Evolutionary conservation across 92 coral and sea anemone genomes (phyloP).

Genomic region (Umimayanthus kanabou): DNA sequence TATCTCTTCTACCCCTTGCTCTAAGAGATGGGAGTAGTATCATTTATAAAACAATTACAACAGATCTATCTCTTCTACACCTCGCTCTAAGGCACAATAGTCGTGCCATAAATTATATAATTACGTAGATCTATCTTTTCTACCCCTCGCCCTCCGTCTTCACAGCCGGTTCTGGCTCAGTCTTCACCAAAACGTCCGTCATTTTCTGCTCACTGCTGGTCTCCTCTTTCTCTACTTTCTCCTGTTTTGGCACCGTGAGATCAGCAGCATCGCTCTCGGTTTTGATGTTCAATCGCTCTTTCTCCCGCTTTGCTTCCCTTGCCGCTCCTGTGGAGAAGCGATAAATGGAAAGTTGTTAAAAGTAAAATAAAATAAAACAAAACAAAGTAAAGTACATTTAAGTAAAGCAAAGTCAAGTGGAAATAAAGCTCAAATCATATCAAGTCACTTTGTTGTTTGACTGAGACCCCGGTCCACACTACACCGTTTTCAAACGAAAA

Average conservation of each 20-base stretch:
- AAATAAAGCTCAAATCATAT: too few relatives aligned
- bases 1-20: background rate
- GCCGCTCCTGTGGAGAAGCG: slow-evolving; percentile 17
- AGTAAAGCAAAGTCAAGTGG: too few relatives aligned
- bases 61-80: too few relatives aligned
- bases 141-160: slow-evolving; percentile 20
- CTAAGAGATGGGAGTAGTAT: too few relatives aligned
- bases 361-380: background rate
- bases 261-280: background rate
- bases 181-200: slow-evolving; percentile 8
- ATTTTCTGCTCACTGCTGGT: slow-evolving; percentile 12
- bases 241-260: slow-evolving; percentile 18
- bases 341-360: background rate
- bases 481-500: too few relatives aligned
- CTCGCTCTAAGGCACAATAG: too few relatives aligned
- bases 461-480: too few relatives aligned
- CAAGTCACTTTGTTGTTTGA: too few relatives aligned
- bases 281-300: slow-evolving; percentile 9
- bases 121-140: background rate
- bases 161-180: slow-evolving; percentile 15
- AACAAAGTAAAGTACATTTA: too few relatives aligned
- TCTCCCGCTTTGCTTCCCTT: slow-evolving; percentile 32
- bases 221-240: background rate
- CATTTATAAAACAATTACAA: background rate
- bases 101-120: too few relatives aligned